These are phyloP conservation scores for Dendrolimus kikuchii DNA, from an alignment of 1,140 invertebrate species.

Conservation along the genomic window DNA sequence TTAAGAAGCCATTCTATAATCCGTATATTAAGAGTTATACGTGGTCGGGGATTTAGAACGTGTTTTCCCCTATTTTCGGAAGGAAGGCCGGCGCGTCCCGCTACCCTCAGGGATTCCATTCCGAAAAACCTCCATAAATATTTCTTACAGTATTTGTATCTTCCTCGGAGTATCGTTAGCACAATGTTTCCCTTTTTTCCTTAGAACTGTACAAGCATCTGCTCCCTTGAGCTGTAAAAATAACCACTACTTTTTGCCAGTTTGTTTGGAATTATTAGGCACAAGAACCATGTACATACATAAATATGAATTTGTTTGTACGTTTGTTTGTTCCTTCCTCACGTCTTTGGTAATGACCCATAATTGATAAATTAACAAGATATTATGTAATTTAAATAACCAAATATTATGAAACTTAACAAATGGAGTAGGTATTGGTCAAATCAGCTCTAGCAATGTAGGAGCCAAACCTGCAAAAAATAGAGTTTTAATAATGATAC, in stretches of 20 bases:
- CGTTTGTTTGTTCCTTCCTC: too few species aligned
- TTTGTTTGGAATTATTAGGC: too few species aligned
- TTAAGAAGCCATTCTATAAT: constrained; percentile 65
- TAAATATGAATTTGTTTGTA: too few species aligned
- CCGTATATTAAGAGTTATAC: constrained; percentile 68
- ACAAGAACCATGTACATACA: background rate
- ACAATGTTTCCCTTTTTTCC: constrained; percentile 58
- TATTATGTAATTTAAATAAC: too few species aligned
- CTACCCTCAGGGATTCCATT: constrained; percentile 58
- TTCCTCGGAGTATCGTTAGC: constrained; percentile 67
- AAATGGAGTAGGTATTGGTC: too few species aligned
- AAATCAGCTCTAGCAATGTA: too few species aligned
- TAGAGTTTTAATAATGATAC: too few species aligned
- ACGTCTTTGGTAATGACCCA: too few species aligned
- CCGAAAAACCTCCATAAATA: constrained; percentile 71
- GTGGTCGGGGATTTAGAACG: constrained; percentile 60
- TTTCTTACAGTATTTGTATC: constrained; percentile 70
- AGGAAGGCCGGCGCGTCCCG: constrained; percentile 36
- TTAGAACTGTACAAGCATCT: constrained; percentile 39
- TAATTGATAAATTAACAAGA: too few species aligned
- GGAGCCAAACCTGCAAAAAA: too few species aligned
- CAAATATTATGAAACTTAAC: too few species aligned
- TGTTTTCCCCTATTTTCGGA: constrained; percentile 58
- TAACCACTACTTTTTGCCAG: background rate
- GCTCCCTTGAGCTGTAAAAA: constrained; percentile 25